Conservation (phyloP, 1,140 invertebrate species). For the Protaetia brevitarsis region DNA sequence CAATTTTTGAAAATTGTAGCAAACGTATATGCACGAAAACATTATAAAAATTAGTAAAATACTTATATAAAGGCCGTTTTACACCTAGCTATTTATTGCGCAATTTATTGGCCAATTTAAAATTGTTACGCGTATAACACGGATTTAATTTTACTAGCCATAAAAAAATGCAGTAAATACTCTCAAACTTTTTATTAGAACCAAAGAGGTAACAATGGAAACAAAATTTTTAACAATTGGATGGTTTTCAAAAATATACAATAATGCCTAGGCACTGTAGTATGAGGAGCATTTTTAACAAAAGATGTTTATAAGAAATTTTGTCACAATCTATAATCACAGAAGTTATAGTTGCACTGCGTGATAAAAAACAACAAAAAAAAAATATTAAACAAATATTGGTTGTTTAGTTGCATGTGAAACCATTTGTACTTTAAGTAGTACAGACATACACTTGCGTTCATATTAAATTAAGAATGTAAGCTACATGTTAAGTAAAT, state of each 20-base stretch:
- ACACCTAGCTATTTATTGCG: no score
- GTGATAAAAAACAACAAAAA: constrained; percentile 26
- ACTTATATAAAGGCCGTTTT: no score
- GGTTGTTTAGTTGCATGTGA: constrained; percentile 31
- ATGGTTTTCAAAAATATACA: constrained; percentile 44
- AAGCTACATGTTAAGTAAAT: constrained; percentile 24
- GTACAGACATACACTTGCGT: constrained; percentile 27
- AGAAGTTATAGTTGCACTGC: constrained; percentile 42
- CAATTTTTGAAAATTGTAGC: no score
- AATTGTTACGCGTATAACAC: no score
- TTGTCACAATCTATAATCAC: constrained; percentile 45
- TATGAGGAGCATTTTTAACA: constrained; percentile 33
- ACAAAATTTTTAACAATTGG: constrained; percentile 39
- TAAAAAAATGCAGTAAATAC: neutral
- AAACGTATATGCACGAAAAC: no score
- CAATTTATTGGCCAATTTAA: no score
- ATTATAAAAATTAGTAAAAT: no score
- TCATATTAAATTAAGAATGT: constrained; percentile 19
- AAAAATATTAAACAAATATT: constrained; percentile 20
- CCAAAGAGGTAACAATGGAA: constrained; percentile 37
- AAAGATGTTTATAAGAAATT: constrained; percentile 34
- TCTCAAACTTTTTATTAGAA: constrained; percentile 39
- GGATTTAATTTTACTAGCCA: no score
- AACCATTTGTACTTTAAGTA: constrained; percentile 39
- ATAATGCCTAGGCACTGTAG: constrained; percentile 46